Evolutionary conservation across 2,797 vertebrate genomes (phyloP), one percentile per base, ranked within the genome.

Genomic region (Streptopelia turtur): DNA sequence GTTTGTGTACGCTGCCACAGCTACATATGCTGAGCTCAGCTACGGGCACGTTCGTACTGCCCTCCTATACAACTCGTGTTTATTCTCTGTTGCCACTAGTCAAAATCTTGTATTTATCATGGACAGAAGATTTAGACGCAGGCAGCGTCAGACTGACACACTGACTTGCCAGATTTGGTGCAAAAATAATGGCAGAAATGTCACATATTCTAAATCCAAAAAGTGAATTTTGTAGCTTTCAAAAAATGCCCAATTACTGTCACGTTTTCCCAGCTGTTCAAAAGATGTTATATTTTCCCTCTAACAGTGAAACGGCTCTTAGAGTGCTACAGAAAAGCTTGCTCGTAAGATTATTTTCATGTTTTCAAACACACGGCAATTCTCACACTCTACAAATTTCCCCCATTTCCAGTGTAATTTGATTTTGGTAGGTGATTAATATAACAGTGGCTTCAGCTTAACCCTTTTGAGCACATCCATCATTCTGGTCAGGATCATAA

Each of bases 401-500:
- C 39, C 45, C 68, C 76, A 30, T 95, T 97, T 95, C 50, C 27
- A 79, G 13, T 10, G 11, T 31, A 63, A 70, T 70, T 80, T 75
- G 57, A 69, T 92, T 89, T 90, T 75, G 25, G 66, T 70, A 45
- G 52, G 21, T 65, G 74, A 69, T 83, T 86, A 68, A 57, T 81
- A 1, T 22, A 90, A 84, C 94, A 83, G 94, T 79, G 65, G 43
- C 88, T 97, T 90, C 95, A 95, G 92, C 85, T 96, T 96, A 96
- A 97, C 81, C 91, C 88, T 84, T 95, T 24, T 85, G 79, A 90
- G 31, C n/a, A 56, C 70, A 93, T 81, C 84, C 59, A 76, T 94
- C 94, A 72, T 97, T 95, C 87, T 75, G 47, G 56, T 75, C 80
- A 94, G 90, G 84, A 89, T 90, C 89, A 74, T 24, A 70, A 95